phyloP scores from a whole-genome alignment of 2,113 vertebrate genomes.

The Cryptoleucopteryx plumbea region DNA sequence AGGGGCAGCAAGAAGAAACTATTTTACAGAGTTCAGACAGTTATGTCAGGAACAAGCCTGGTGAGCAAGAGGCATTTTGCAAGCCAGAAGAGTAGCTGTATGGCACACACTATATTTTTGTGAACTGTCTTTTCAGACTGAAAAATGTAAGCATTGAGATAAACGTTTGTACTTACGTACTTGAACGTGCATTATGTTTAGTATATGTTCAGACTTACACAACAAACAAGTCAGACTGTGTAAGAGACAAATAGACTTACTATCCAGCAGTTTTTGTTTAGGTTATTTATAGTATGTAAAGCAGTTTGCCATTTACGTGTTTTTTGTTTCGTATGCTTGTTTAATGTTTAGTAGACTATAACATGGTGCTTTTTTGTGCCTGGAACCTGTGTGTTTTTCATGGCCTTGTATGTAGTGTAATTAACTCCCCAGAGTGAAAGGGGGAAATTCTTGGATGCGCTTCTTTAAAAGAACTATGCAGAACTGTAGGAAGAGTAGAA shows the following conservation, averaged over 20 bases:
- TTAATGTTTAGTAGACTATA: background rate
- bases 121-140: background rate
- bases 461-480: background rate
- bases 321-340: background rate
- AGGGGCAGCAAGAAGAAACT: background rate
- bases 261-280: background rate
- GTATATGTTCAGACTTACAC: accelerated
- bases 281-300: background rate
- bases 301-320: background rate
- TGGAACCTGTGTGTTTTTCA: background rate
- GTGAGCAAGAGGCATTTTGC: background rate
- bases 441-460: background rate
- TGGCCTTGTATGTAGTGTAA: background rate
- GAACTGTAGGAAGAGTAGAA: background rate
- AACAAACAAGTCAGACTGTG: background rate
- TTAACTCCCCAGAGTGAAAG: background rate
- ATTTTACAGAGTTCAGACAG: background rate
- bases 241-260: background rate
- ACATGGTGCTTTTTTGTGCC: background rate
- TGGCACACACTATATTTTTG: background rate
- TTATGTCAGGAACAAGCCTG: background rate
- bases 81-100: background rate
- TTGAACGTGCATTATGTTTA: accelerated
- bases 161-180: background rate
- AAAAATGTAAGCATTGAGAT: background rate